A percentile compares a stretch with the other conserved stretches of the same genome.
phyloP scores from a whole-genome alignment of 1,140 invertebrate species.

The Belonocnema kinseyi region DNA sequence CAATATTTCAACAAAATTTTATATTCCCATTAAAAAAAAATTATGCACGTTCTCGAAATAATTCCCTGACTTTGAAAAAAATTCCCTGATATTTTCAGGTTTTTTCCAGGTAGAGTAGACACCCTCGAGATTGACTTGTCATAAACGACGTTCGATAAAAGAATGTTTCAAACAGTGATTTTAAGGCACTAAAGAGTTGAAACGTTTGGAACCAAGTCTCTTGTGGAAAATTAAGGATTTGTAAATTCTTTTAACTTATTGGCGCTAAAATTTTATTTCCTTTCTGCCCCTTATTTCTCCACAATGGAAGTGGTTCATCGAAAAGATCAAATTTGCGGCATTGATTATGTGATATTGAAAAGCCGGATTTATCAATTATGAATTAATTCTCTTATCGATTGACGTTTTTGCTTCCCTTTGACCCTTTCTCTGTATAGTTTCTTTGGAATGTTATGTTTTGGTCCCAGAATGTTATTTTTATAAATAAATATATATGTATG shows the following conservation, averaged over 20 bases:
- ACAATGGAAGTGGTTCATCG: neutral
- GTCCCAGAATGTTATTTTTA: slow-evolving; percentile 70
- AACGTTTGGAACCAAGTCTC: neutral
- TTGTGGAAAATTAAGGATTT: slow-evolving; percentile 21
- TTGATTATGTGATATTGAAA: slow-evolving; percentile 5
- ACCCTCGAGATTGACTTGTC: neutral
- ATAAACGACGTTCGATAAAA: neutral
- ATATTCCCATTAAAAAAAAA: too few relatives aligned
- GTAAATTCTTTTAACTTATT: slow-evolving; percentile 26
- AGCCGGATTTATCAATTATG: neutral
- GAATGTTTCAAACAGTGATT: neutral
- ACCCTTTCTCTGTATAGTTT: slow-evolving; percentile 33
- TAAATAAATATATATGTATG: slow-evolving; percentile 67
- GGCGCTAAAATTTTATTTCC: slow-evolving; percentile 10
- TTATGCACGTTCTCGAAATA: too few relatives aligned
- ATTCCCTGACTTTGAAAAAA: too few relatives aligned
- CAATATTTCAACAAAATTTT: too few relatives aligned
- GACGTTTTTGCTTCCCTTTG: neutral
- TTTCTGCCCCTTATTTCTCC: slow-evolving; percentile 1
- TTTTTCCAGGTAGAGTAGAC: too few relatives aligned
- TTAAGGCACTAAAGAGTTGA: neutral
- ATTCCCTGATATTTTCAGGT: too few relatives aligned
- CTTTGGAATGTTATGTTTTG: slow-evolving; percentile 46
- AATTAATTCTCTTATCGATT: slow-evolving; percentile 11
- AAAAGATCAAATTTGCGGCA: neutral